Conservation (phyloP, 2,113 vertebrate genomes). For the Vicugna pacos region DNA sequence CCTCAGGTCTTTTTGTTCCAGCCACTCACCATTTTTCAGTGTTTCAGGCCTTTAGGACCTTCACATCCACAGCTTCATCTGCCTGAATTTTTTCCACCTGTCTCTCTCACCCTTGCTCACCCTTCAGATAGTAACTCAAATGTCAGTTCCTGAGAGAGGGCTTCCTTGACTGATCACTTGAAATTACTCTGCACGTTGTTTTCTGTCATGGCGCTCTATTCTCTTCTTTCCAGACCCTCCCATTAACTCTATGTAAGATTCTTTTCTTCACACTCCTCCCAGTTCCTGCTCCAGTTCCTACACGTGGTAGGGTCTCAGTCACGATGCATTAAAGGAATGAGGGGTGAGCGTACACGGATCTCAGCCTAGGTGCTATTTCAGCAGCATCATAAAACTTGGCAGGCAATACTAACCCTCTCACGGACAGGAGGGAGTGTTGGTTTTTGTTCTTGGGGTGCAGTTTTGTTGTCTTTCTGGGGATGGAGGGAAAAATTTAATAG, state of each 20-base stretch:
- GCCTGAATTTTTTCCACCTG: background rate
- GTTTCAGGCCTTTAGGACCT: background rate
- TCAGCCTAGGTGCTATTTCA: background rate
- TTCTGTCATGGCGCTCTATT: background rate
- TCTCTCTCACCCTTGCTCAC: background rate
- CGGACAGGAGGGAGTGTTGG: background rate
- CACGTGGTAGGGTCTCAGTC: background rate
- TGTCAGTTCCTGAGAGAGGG: background rate
- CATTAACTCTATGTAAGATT: background rate
- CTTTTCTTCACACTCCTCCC: background rate
- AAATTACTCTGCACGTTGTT: background rate
- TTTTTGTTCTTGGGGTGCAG: constrained; percentile 28
- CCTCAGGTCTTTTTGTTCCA: background rate
- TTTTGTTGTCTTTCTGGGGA: constrained; percentile 54
- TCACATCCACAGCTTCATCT: background rate
- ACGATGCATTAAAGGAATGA: background rate
- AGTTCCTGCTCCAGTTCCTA: background rate
- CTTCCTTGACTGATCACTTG: background rate
- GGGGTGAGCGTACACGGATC: background rate
- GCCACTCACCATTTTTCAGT: background rate
- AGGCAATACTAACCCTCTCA: background rate
- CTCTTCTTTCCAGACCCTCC: background rate
- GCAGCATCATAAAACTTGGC: background rate
- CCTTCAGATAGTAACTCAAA: background rate
- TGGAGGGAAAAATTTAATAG: constrained; percentile 40